Percentiles rank a stretch among this genome's conserved stretches.
These are phyloP conservation scores for Phyllotis vaccarum DNA, from an alignment of 2,797 vertebrate genomes.

Conservation along the genomic window DNA sequence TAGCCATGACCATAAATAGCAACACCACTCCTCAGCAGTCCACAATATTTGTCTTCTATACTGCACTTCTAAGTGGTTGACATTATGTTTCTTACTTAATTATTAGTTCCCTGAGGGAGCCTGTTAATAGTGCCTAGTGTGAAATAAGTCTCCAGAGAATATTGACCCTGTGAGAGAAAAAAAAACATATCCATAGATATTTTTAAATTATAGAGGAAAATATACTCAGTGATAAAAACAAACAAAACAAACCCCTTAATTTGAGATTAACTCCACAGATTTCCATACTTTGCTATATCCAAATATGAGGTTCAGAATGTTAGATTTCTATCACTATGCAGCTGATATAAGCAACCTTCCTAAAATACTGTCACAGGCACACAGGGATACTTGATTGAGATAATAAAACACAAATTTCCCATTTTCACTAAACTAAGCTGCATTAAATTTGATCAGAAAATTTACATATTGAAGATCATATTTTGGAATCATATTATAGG, in stretches of 20 bases:
- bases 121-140: not conserved
- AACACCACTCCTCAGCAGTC: not conserved
- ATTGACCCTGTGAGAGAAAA: not conserved
- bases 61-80: not conserved
- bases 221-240: not conserved
- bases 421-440: not conserved
- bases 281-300: not conserved
- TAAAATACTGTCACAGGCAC: not conserved
- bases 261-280: slow-evolving; percentile 9
- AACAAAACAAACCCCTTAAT: not conserved
- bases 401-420: slow-evolving; percentile 34
- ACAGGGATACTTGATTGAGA: not conserved
- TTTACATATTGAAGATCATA: slow-evolving; percentile 9
- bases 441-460: not conserved
- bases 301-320: not conserved
- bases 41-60: not conserved
- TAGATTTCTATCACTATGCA: not conserved
- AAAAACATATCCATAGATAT: not conserved
- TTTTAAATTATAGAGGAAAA: not conserved
- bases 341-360: not conserved
- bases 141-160: slow-evolving; percentile 3
- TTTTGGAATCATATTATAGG: not conserved
- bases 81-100: not conserved
- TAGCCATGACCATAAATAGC: not conserved
- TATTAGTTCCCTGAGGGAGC: not conserved